Percentiles rank a stretch among this genome's conserved stretches.
Conservation (phyloP, 23 tunicate genomes). For the Ascidia mentula region DNA sequence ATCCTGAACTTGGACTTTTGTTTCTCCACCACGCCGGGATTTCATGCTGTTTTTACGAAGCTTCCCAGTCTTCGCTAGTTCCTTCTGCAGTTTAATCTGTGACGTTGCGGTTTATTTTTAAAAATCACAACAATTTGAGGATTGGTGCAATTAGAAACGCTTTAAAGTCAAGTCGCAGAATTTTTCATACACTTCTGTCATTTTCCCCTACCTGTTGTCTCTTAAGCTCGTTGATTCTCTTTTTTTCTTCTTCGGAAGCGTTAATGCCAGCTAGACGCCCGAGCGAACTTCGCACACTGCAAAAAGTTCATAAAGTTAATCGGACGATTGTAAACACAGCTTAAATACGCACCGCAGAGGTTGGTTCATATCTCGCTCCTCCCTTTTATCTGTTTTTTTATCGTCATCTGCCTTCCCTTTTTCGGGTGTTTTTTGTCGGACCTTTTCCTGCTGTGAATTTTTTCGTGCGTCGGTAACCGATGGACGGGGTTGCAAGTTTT, state of each 20-base stretch:
- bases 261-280: slow-evolving; percentile 74
- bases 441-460: not conserved
- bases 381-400: not conserved
- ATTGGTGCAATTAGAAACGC: too few relatives aligned
- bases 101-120: too few relatives aligned
- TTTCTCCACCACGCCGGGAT: not conserved
- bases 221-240: slow-evolving; percentile 61
- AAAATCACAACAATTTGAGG: too few relatives aligned
- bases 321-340: too few relatives aligned
- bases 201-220: slow-evolving; percentile 52
- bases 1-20: not conserved
- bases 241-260: slow-evolving; percentile 76
- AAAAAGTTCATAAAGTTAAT: not conserved
- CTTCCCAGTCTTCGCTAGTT: slow-evolving; percentile 15
- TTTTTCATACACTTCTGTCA: too few relatives aligned
- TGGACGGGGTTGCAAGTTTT: slow-evolving; percentile 52
- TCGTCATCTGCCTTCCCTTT: not conserved
- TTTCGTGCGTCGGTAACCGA: slow-evolving; percentile 16
- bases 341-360: not conserved
- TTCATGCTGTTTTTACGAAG: not conserved
- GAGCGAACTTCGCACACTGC: slow-evolving; percentile 43
- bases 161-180: too few relatives aligned
- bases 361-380: slow-evolving; percentile 8
- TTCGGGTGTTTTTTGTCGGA: not conserved
- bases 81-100: slow-evolving; percentile 25